Base-by-base conservation (phyloP, 2,113 vertebrate species). In the Melanocharis versteri region DNA sequence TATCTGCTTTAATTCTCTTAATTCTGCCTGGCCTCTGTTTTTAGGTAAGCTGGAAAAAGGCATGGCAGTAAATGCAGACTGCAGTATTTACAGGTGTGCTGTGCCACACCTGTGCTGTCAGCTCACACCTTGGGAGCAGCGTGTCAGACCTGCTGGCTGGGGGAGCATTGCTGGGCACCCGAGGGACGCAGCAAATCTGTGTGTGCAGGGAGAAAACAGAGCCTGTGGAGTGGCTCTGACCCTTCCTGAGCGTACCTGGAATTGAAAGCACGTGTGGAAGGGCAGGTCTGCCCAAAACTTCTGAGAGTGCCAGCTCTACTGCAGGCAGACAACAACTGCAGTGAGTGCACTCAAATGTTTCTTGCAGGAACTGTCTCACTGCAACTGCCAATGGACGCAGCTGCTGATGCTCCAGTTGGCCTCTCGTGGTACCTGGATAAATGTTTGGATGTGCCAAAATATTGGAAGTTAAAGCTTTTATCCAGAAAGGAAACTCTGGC, bases 341-440 rank as follows among this genome's bases (percentile, higher is more conserved):
- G 64, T 19, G n/a, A 57, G 24, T 5, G 42, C 33, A 30, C 42
- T 40, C 58, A 48, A 48, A 65, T 16, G 9, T 4, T n/a, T 44
- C 45, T 18, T 45, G 65, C 28, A 88, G 53, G 56, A 83, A 22
- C 17, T 37, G 51, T 27, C 47, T 71, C 50, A 24, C 13, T 53
- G 6, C 28, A 50, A 3, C 7, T 62, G 60, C 2, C 2, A 24
- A 11, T 4, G 18, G 47, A n/a, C 0, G 0, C 27, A 14, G 75
- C 7, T 45, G 33, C 26, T 82, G 70, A 31, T 70, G 60, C 47
- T 82, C 51, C 35, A 11, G 15, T 28, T 86, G 35, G 31, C 33
- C 23, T 70, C 40, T 54, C 14, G 16, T 70, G 15, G 45, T 54
- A 70, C 39, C 23, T 54, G 23, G 45, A 35, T 24, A 53, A 83